These are phyloP conservation scores for Dione juno DNA, from an alignment of 2,888 invertebrate species.

Conservation along the genomic window DNA sequence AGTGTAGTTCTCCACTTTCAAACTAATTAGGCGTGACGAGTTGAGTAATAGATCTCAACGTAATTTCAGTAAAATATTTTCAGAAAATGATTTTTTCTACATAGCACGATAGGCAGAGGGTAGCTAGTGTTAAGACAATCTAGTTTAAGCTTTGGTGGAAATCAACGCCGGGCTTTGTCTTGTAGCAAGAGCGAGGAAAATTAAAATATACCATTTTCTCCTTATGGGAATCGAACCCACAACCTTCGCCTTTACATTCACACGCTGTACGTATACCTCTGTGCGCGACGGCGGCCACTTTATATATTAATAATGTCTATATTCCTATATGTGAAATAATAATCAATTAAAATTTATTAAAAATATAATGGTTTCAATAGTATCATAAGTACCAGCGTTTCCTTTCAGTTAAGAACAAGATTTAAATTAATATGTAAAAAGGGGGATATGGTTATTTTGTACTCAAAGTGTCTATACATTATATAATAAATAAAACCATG, in stretches of 20 bases:
- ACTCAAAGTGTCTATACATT: neutral
- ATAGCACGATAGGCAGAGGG: neutral
- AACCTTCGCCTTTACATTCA: neutral
- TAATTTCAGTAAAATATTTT: neutral
- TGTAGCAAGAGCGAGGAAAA: neutral
- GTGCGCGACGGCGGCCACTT: too few relatives aligned
- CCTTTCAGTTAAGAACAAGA: constrained; percentile 10
- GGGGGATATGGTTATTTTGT: constrained; percentile 3
- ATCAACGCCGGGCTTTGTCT: neutral
- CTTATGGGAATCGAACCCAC: neutral
- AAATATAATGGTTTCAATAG: neutral
- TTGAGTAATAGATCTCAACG: neutral
- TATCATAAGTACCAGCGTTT: neutral
- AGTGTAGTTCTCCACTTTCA: neutral
- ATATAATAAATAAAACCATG: neutral
- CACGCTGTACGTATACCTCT: too few relatives aligned
- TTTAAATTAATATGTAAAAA: neutral
- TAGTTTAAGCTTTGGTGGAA: neutral
- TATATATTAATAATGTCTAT: too few relatives aligned
- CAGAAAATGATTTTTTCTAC: too few relatives aligned
- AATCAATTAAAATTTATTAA: neutral
- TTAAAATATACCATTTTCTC: neutral
- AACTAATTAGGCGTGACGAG: neutral
- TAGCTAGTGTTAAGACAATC: too few relatives aligned
- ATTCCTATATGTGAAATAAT: too few relatives aligned